Evolutionary conservation across 92 coral and sea anemone genomes (phyloP).

Genomic region (Porites lobata): DNA sequence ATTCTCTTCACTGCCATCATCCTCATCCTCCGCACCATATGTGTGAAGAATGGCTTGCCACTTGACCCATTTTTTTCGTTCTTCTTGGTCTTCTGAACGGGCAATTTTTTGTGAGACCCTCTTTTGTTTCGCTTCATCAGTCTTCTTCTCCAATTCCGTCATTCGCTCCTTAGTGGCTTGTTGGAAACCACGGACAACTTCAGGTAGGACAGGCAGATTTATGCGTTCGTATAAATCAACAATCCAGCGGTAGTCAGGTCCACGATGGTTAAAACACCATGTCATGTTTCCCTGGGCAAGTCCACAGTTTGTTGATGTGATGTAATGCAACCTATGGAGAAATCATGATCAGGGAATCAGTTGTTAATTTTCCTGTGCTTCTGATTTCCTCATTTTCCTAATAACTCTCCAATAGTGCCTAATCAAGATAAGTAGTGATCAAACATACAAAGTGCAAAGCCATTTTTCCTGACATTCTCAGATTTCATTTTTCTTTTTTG

Average conservation of each 20-base stretch:
- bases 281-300: slow-evolving; percentile 78
- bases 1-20: slow-evolving; percentile 27
- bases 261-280: slow-evolving; percentile 59
- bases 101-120: slow-evolving; percentile 50
- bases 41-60: slow-evolving; percentile 52
- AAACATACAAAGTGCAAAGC: no score
- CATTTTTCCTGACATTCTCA: no score
- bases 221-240: slow-evolving; percentile 62
- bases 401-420: background rate
- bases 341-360: background rate
- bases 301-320: slow-evolving; percentile 72
- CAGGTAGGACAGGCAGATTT: slow-evolving; percentile 70
- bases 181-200: slow-evolving; percentile 52
- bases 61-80: slow-evolving; percentile 66
- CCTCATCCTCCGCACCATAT: slow-evolving; percentile 50
- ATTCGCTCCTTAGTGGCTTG: slow-evolving; percentile 37
- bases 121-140: slow-evolving; percentile 25
- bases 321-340: slow-evolving; percentile 68
- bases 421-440: background rate
- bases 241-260: slow-evolving; percentile 66
- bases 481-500: no score
- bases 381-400: background rate
- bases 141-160: slow-evolving; percentile 31
- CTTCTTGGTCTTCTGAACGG: slow-evolving; percentile 68
- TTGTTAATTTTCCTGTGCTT: background rate